phyloP scores from a whole-genome alignment of 64 coral and sea anemone genomes.

The Montipora foliosa region DNA sequence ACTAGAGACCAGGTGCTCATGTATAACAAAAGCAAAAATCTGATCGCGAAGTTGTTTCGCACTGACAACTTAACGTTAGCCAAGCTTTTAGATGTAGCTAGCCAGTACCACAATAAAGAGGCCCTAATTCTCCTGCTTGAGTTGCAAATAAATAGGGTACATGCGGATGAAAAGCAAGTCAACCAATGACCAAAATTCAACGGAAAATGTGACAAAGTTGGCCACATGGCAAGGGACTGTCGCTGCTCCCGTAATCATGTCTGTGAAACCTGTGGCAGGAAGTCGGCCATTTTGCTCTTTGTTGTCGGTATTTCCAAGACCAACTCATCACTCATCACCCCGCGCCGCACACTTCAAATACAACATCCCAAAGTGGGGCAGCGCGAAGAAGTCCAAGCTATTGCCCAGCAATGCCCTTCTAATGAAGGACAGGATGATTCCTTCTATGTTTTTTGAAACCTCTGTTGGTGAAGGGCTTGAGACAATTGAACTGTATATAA shows the following conservation, averaged over 20 bases:
- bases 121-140: not conserved
- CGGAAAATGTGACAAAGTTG: constrained; percentile 25
- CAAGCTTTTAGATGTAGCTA: constrained; percentile 37
- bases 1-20: no score
- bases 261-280: no score
- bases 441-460: constrained; percentile 50
- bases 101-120: constrained; percentile 17
- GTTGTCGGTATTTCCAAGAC: constrained; percentile 1
- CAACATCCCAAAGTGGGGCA: not conserved
- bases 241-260: no score
- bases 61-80: not conserved
- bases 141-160: constrained; percentile 8
- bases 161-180: not conserved
- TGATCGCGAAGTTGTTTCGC: no score
- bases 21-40: no score
- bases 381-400: not conserved
- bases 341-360: not conserved
- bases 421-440: constrained; percentile 11
- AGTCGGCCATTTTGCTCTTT: constrained; percentile 56
- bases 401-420: not conserved
- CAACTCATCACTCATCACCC: not conserved
- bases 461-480: constrained; percentile 11
- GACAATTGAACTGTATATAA: constrained; percentile 46
- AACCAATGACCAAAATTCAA: constrained; percentile 43
- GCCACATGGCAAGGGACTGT: no score